Evolutionary conservation across 1,140 invertebrate species (phyloP).

Genomic region (Colletes latitarsis): DNA sequence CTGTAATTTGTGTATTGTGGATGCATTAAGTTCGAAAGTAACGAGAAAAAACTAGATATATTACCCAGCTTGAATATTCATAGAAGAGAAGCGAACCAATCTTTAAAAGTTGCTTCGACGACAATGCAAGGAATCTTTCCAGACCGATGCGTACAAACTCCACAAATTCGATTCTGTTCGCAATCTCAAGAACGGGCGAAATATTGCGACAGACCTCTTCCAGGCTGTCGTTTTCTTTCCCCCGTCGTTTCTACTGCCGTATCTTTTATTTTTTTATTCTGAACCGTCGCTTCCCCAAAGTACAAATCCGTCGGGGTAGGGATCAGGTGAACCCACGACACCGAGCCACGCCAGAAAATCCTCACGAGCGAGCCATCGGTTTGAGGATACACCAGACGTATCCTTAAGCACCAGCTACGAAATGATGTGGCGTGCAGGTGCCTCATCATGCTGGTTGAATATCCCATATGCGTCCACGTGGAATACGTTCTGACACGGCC

Average conservation of each 20-base stretch:
- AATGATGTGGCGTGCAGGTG: constrained; percentile 47
- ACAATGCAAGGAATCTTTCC: neutral
- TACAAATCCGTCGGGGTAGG: constrained; percentile 55
- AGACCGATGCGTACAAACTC: neutral
- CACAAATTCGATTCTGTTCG: constrained; percentile 30
- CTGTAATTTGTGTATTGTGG: too few relatives aligned
- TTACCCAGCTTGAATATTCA: too few relatives aligned
- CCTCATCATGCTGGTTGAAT: constrained; percentile 41
- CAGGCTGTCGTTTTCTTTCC: neutral
- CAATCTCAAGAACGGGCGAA: constrained; percentile 44
- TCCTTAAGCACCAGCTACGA: constrained; percentile 27
- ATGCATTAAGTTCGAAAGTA: too few relatives aligned
- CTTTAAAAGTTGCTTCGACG: too few relatives aligned
- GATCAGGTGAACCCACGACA: constrained; percentile 41
- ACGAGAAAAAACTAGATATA: too few relatives aligned
- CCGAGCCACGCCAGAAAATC: constrained; percentile 56
- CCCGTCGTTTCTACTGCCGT: neutral
- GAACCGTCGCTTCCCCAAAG: constrained; percentile 33
- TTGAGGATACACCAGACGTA: constrained; percentile 42
- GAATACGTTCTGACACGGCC: neutral
- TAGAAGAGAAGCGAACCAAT: too few relatives aligned
- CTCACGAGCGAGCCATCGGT: constrained; percentile 63
- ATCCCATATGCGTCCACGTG: constrained; percentile 12
- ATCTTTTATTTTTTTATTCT: constrained; percentile 39
- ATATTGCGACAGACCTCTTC: constrained; percentile 32